Evolutionary conservation across 2,888 invertebrate species (phyloP), one percentile per base, ranked within the genome.

Genomic region (Scaeva pyrastri): DNA sequence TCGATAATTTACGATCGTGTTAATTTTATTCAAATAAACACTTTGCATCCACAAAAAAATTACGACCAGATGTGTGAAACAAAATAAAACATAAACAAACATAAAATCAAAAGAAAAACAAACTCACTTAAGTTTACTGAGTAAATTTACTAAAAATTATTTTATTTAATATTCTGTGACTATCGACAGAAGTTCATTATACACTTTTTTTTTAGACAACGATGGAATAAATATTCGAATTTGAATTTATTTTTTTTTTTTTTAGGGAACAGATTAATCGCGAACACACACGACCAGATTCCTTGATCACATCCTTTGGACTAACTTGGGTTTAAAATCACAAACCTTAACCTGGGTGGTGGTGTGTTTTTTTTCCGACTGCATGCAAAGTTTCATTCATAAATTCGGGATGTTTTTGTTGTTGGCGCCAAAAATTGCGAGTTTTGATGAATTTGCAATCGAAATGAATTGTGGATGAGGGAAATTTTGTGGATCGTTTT

Each of bases 281-380:
- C 48, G 31, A n/a, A 19, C 48, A 26, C 31, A 66, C 66, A 79
- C 66, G 66, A 66, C 79, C 68, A 58, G 21, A 79, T 50, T 52
- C 52, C 52, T 26, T 73, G 73, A 7, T 79, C 50, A 68, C 66
- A 79, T 79, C 48, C 73, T 73, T 68, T 79, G 43, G 66, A 41
- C 39, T 41, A 73, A 79, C 73, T 79, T 14, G 58, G 73, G 31
- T n/a, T 12, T 0, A 10, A 48, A 58, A 66, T 58, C 26, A 41
- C 14, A 58, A 31, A 16, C 19, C 19, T 36, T 43, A 16, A 48
- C 6, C 26, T 43, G 6, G n/a, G n/a, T n/a, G n/a, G 23, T 62
- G 16, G 14, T 26, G 23, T 26, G 16, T 16, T 41, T 2, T 36
- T 10, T 10, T 79, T 48, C 56, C 41, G 26, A 1, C 50, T n/a